Base-by-base conservation (phyloP, 2,888 invertebrate genomes). In the Matsumyia berberina region DNA sequence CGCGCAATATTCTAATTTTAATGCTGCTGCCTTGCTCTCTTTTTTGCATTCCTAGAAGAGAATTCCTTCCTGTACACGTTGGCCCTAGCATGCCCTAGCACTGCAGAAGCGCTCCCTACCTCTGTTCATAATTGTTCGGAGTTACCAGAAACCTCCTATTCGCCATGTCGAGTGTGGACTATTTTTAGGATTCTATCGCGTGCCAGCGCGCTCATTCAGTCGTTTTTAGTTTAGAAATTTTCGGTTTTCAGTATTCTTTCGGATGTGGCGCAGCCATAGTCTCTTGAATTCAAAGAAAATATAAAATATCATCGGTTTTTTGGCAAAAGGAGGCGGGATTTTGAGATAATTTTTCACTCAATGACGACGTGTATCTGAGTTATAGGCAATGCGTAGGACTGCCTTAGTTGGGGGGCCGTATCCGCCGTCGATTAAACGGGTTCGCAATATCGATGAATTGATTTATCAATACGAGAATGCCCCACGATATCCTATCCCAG, bases 181-280 rank as follows among this genome's bases (percentile, higher is more conserved):
- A 85, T 85, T 85, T 79, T 76, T 85, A 76, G 80, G 70, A 70
- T 7, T 12, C 53, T 44, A 73, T 67, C 79, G 85, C 85, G 80
- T 85, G 85, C 80, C 85, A 85, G 74, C 44, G 37, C 60, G 19
- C 78, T 53, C 62, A 70, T 24, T 42, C 44, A 80, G 37, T 64
- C 15, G 31, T 39, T 60, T 79, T 69, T 37, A 24, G 9, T 76
- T 70, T 17, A 39, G 58, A 74, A 70, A 66, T 49, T 12, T 85
- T 85, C 53, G 80, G 85, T 85, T 80, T 70, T 85, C 69, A 66
- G 58, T 74, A 51, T 44, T 53, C 69, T 55, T 58, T 80, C 46
- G 74, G 15, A 79, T 74, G 67, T 35, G 64, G 58, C 64, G 79
- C 35, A 33, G 46, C 42, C 35, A 37, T 51, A n/a, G 62, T 67